Evolutionary conservation across 2,888 invertebrate genomes (phyloP), one percentile per base, ranked within the genome.

Genomic region (Leptopilina syphax): DNA sequence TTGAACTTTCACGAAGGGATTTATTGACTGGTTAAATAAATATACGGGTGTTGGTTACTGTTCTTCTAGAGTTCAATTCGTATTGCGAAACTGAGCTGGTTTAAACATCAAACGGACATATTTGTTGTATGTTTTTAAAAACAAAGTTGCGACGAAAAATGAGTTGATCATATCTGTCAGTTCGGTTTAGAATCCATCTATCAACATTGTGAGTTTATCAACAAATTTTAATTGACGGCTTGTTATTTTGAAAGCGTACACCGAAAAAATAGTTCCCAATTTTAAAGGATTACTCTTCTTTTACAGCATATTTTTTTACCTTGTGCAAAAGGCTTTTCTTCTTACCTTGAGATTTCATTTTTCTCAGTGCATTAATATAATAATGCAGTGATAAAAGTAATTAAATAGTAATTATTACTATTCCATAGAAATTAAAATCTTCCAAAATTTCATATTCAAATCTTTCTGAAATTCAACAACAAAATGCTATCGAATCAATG

Each of bases 1-100:
- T 73, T 60, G 57, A 73, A 27, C 50, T 50, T 68, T 10, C 24
- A 68, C 24, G 63, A n/a, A 27, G 57, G 57, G 73, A 73, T 73
- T 73, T 73, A 73, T 73, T 10, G 27, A 4, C 34, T 73, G 9
- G 73, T 34, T 73, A 27, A 73, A 73, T 12, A 73, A 57, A 73
- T 73, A n/a, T 34, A 73, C 57, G n/a, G 57, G 57, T 18, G 57
- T 63, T 24, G 63, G 63, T 63, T 63, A 18, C 63, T 63, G 63
- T 63, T 63, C 24, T 63, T 63, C n/a, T 63, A 24, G 18, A 63
- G 18, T 63, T 63, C 24, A 60, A 60, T 60, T 13, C 60, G n/a
- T 18, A 60, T 60, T 60, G 60, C 60, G 18, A 60, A n/a, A 60
- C 18, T 18, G 18, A n/a, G n/a, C 4, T 63, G n/a, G 60, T 13